phyloP scores from a whole-genome alignment of 2,888 invertebrate species.

The Synergus japonicus region DNA sequence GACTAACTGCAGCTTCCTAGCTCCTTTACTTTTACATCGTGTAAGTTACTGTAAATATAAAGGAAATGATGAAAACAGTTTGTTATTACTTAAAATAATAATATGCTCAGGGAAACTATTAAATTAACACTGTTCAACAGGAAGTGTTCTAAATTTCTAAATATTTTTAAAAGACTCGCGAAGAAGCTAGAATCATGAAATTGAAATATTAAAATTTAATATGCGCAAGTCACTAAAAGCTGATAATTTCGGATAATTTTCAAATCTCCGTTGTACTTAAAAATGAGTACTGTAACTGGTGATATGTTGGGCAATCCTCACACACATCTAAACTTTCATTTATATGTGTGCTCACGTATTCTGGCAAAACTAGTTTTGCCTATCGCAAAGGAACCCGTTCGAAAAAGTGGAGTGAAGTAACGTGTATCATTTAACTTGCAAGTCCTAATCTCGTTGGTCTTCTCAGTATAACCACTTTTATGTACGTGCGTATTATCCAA shows the following conservation, averaged over 20 bases:
- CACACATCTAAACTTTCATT: not conserved
- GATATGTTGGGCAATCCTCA: not conserved
- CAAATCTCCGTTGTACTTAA: not conserved
- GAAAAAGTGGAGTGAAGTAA: slow-evolving; percentile 32
- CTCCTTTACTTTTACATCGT: slow-evolving; percentile 18
- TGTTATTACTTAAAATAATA: slow-evolving; percentile 14
- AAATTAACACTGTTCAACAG: not conserved
- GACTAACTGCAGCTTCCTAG: slow-evolving; percentile 41
- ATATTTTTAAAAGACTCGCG: not conserved
- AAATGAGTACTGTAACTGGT: slow-evolving; percentile 9
- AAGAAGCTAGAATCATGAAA: not conserved
- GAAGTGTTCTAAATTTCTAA: not conserved
- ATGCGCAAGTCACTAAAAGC: not conserved
- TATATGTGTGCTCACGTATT: slow-evolving; percentile 1
- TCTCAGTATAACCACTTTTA: not conserved
- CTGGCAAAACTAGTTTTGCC: slow-evolving; percentile 30
- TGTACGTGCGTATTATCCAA: slow-evolving; percentile 11
- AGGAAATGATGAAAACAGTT: slow-evolving; percentile 3
- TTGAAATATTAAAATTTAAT: not conserved
- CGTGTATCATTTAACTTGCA: slow-evolving; percentile 37
- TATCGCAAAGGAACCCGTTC: not conserved
- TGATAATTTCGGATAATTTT: not conserved
- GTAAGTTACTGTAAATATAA: slow-evolving; percentile 20
- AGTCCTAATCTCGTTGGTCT: slow-evolving; percentile 27
- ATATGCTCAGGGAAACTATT: not conserved